Conservation (phyloP, 1,140 invertebrate genomes). For the Ridgeia piscesae region DNA sequence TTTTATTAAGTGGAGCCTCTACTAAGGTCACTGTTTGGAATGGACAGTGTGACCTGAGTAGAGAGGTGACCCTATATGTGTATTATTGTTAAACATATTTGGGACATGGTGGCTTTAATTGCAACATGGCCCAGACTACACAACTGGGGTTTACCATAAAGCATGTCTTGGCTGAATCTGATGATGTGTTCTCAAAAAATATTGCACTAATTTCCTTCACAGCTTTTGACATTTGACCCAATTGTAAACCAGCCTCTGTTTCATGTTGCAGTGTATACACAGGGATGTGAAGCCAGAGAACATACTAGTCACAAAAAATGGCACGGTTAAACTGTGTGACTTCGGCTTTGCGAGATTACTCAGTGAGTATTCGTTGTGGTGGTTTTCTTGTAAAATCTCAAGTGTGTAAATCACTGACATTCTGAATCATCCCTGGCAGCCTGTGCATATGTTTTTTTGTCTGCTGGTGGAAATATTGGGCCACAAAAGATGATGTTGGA, state of each 20-base stretch:
- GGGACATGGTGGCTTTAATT: too few relatives aligned
- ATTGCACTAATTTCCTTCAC: not conserved
- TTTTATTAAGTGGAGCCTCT: too few relatives aligned
- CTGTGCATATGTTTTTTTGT: too few relatives aligned
- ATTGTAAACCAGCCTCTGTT: not conserved
- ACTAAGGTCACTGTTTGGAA: too few relatives aligned
- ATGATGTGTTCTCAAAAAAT: not conserved
- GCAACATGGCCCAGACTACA: too few relatives aligned
- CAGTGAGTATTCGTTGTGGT: slow-evolving; percentile 64
- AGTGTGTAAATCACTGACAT: not conserved
- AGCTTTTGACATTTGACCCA: not conserved
- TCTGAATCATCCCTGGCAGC: too few relatives aligned
- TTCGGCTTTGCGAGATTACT: slow-evolving; percentile 98
- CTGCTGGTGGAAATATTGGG: too few relatives aligned
- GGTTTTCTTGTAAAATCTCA: not conserved
- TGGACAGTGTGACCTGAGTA: too few relatives aligned
- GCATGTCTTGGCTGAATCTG: not conserved
- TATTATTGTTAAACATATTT: too few relatives aligned
- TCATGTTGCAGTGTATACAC: slow-evolving; percentile 75
- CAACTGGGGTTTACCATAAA: too few relatives aligned
- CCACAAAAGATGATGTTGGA: too few relatives aligned
- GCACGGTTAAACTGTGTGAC: slow-evolving; percentile 96
- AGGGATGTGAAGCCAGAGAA: slow-evolving; percentile 99
- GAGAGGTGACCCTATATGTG: too few relatives aligned
- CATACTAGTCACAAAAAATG: slow-evolving; percentile 90